Evolutionary conservation across 2,888 invertebrate genomes (phyloP).

Genomic region (Subacronicta megacephala): DNA sequence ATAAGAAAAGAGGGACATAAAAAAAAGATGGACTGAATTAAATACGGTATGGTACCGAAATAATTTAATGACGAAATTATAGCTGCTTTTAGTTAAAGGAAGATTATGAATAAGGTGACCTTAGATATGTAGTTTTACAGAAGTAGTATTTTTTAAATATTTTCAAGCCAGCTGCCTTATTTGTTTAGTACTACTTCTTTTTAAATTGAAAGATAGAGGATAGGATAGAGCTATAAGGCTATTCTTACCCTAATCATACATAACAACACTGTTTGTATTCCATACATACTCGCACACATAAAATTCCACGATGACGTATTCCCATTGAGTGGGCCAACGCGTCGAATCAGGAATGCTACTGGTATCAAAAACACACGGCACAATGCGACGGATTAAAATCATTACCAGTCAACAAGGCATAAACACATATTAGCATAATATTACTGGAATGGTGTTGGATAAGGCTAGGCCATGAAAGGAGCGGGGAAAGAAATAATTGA

Average conservation of each 20-base stretch:
- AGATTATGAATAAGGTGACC: no score
- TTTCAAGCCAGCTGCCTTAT: no score
- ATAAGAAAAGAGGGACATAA: no score
- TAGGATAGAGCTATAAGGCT: no score
- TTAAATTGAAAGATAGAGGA: no score
- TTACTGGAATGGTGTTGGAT: conserved; percentile 31
- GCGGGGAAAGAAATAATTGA: conserved; percentile 8
- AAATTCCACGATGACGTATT: conserved; percentile 39
- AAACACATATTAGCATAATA: conserved; percentile 59
- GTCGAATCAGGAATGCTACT: conserved; percentile 60
- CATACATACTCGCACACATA: conserved; percentile 21
- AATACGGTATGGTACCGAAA: no score
- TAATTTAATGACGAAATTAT: no score
- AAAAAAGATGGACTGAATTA: no score
- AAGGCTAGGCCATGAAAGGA: conserved; percentile 21
- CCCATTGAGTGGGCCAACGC: conserved; percentile 39
- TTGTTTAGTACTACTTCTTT: no score
- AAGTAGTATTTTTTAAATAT: no score
- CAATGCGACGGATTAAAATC: conserved; percentile 48
- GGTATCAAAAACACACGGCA: conserved; percentile 52
- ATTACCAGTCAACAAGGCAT: conserved; percentile 53
- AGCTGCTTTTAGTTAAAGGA: no score
- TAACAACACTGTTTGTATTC: background rate
- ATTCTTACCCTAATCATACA: background rate
- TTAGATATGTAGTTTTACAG: no score